Evolutionary conservation across 2,113 vertebrate genomes (phyloP).

Genomic region (Phyllostomus discolor): DNA sequence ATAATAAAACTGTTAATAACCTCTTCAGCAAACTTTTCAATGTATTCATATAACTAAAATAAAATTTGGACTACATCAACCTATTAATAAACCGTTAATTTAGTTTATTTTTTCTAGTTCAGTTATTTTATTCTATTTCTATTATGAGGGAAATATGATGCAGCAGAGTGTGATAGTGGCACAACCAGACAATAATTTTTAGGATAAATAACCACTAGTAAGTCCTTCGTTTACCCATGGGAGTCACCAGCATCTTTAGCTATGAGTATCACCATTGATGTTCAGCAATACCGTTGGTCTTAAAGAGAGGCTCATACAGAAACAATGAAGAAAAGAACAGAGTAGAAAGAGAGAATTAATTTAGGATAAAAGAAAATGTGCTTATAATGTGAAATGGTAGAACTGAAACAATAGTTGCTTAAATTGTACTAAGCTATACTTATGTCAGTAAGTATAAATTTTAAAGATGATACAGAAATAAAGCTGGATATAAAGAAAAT

Average conservation of each 20-base stretch:
- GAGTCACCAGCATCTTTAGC: not conserved
- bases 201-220: not conserved
- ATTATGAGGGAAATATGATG: not conserved
- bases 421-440: not conserved
- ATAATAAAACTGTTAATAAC: conserved; percentile 10
- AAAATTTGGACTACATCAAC: not conserved
- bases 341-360: not conserved
- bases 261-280: not conserved
- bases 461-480: not conserved
- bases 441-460: not conserved
- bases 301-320: not conserved
- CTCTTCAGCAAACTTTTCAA: not conserved
- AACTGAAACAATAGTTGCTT: conserved; percentile 16
- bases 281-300: not conserved
- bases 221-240: not conserved
- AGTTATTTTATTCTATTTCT: not conserved
- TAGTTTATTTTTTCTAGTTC: not conserved
- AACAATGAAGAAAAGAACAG: not conserved
- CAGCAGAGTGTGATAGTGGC: not conserved
- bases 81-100: conserved; percentile 28
- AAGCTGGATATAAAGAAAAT: not conserved
- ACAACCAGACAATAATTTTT: not conserved
- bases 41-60: not conserved
- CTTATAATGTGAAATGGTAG: not conserved
- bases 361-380: not conserved